Evolutionary conservation across 2,888 invertebrate species (phyloP), one percentile per base, ranked within the genome.

Genomic region (Ferrisia virgata): DNA sequence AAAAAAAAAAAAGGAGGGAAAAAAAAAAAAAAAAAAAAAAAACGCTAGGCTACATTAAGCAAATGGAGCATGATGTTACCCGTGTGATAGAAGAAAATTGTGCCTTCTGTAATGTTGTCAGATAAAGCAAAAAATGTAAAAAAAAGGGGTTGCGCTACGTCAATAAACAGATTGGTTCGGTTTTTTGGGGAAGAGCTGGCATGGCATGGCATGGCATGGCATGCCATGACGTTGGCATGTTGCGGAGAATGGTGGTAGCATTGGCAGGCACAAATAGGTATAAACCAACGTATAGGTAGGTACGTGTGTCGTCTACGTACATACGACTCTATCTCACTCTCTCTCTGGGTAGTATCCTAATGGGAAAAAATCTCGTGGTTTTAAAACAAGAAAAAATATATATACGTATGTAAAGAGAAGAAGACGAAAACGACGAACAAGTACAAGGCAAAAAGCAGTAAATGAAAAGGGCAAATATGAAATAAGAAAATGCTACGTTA

Each of bases 11-110:
- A 11, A 39, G 39, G 53, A 53, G 22, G 58, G n/a, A 11, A 64
- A 28, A 28, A 64, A 28, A 13, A 22, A 11, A 64, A 28, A 28
- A 25, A 3, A 47, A 22, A 11, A 33, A 58, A 81, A 81, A 81
- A 81, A 53, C 28, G 53, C 58, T n/a, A n/a, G n/a, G n/a, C n/a
- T 36, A 81, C 81, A 81, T 81, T 81, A 81, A 81, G 81, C 81
- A 81, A 81, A 81, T 81, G 81, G 64, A 81, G 81, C 81, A 81
- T 81, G 81, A 64, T 64, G 81, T 64, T 80, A 81, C 81, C 64
- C 58, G 36, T 39, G 64, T 36, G 81, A 81, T 81, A 81, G 81
- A 64, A 39, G 81, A 53, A 58, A 81, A 81, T 81, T 81, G 36
- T 81, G 64, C 64, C 81, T 64, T 81, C 53, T 81, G 81, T 81